phyloP scores from a whole-genome alignment of 1,140 invertebrate species.

The Orchesella cincta region DNA sequence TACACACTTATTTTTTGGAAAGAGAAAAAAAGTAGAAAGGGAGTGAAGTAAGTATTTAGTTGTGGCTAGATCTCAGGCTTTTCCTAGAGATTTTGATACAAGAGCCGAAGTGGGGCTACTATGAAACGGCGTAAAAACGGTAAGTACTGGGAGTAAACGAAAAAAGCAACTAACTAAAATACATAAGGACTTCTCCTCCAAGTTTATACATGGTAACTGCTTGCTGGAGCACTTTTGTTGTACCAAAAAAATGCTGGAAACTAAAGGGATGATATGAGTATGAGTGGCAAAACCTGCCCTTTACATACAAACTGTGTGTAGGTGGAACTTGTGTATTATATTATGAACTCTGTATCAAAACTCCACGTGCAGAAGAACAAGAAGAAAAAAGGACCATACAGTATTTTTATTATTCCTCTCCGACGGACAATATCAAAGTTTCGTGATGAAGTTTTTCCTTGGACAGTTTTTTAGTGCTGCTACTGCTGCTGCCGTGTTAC shows the following conservation, averaged over 20 bases:
- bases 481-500: slow-evolving; percentile 6
- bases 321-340: not conserved
- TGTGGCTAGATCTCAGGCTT: not conserved
- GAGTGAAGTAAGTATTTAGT: slow-evolving; percentile 8
- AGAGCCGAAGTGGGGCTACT: too few relatives aligned
- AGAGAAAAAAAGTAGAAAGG: not conserved
- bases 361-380: slow-evolving; percentile 7
- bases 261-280: not conserved
- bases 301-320: not conserved
- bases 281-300: not conserved
- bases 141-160: not conserved
- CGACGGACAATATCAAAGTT: slow-evolving; percentile 23
- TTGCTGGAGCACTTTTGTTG: not conserved
- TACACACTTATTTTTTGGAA: too few relatives aligned
- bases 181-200: not conserved
- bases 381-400: slow-evolving; percentile 16
- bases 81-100: not conserved
- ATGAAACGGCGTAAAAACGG: not conserved
- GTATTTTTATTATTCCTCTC: slow-evolving; percentile 25
- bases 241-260: not conserved
- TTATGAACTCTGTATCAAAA: not conserved
- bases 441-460: slow-evolving; percentile 25
- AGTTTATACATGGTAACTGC: not conserved
- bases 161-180: not conserved
- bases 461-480: slow-evolving; percentile 23